Base-by-base conservation (phyloP, 2,797 vertebrate genomes). In the Naso thynnoides region DNA sequence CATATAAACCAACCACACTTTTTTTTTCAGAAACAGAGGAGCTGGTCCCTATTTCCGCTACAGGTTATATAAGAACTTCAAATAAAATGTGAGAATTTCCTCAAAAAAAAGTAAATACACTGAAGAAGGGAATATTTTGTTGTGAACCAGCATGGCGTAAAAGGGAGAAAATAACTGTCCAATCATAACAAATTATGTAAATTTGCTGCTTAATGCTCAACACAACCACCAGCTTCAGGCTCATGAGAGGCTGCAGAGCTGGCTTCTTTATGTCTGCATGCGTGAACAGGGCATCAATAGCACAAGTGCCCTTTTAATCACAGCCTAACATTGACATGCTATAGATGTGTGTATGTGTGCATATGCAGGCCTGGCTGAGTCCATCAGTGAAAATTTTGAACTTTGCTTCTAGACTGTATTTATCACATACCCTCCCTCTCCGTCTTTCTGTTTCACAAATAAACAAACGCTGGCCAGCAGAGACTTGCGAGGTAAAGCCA, bases 381-480 rank as follows among this genome's bases (percentile, higher is more conserved):
- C 41, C n/a, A 41, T 62, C 15, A 27, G 41, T 55, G 36, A 56
- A 66, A 63, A 59, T 8, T 39, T 42, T 26, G 18, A 54, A 50
- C 26, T 75, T 56, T 74, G 73, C 71, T 45, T 24, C 49, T 19
- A 69, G 77, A 69, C 55, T 72, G 39, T 58, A 67, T 73, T 41
- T 41, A 44, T 69, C 52, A 65, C 55, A 26, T 44, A 15, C 39
- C 13, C 42, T 62, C 48, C 45, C 56, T 31, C 21, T 23, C 41
- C 69, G 68, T 76, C 38, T 66, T 23, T 80, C 57, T 42, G 36
- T 61, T 84, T 81, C 67, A 31, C 75, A 75, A 70, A 77, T 79
- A 86, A 84, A 85, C 81, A 86, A 84, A 86, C 75, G 29, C 29
- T 45, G 80, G 76, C 77, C 75, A 49, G 73, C 52, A 68, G 77